Evolutionary conservation across 2,113 vertebrate genomes (phyloP), one percentile per base, ranked within the genome.

Genomic region (Nestor notabilis): DNA sequence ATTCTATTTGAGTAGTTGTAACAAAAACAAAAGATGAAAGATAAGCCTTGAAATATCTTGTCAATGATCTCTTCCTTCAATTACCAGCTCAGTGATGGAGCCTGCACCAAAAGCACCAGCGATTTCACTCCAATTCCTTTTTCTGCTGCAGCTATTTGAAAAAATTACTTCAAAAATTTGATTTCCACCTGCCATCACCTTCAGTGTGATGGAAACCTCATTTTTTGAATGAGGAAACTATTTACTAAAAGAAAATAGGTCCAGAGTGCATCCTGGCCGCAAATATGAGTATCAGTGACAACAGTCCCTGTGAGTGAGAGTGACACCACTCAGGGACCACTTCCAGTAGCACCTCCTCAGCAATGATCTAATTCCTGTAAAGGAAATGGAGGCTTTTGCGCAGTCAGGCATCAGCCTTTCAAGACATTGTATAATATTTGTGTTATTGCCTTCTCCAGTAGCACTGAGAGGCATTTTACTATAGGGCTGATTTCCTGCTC

Each of bases 161-260:
- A 91, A 95, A 95, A 94, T 87, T 2, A 95, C 83, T 94, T 91
- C 60, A 74, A 93, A 95, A 92, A 25, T 94, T 89, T 95, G 31
- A 65, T 96, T 96, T 86, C 72, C 24, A 75, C 77, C 68, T 75
- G 60, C 46, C 56, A 95, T 95, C 91, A 60, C 93, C 68, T 87
- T 83, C 60, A 39, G 53, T 70, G 68, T 53, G 72, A 95, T 50
- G 18, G 64, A 89, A 86, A 87, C 55, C 58, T 83, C 47, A 69
- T 56, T 86, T 93, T 90, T 70, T 17, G 76, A 93, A 74, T 49
- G 76, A 83, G 46, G 3, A 86, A 78, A 81, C 53, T 74, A 92
- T 90, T 90, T 88, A 86, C 85, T 89, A 50, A 82, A 93, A 66
- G 53, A 74, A 95, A 81, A 89, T 49, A 49, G 53, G n/a, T 53